phyloP scores from a whole-genome alignment of 1,140 invertebrate genomes.

The Hylaeus anthracinus region DNA sequence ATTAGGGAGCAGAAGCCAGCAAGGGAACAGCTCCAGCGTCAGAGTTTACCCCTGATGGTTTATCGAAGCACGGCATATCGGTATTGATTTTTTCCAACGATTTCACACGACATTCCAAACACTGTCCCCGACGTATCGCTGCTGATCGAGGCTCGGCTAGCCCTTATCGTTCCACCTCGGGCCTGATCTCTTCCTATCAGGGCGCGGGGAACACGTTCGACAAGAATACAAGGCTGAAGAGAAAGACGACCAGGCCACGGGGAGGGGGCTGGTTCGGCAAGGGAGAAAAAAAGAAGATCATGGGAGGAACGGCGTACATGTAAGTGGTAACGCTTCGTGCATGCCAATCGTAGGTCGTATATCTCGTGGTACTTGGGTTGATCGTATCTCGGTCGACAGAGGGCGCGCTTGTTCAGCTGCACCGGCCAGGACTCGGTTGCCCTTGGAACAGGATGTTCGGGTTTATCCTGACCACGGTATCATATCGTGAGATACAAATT shows the following conservation, averaged over 20 bases:
- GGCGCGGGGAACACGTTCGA: constrained; percentile 51
- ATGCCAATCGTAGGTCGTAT: constrained; percentile 71
- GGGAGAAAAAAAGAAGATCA: constrained; percentile 25
- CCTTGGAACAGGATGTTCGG: constrained; percentile 60
- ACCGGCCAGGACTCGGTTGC: constrained; percentile 34
- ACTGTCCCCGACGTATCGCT: constrained; percentile 30
- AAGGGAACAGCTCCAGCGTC: neutral
- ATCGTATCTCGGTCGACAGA: constrained; percentile 66
- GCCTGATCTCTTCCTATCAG: constrained; percentile 45
- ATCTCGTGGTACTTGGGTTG: constrained; percentile 65
- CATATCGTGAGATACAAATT: constrained; percentile 69
- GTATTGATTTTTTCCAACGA: constrained; percentile 41
- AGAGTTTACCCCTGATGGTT: neutral
- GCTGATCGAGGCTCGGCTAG: constrained; percentile 18
- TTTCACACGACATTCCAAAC: constrained; percentile 43
- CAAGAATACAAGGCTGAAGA: constrained; percentile 33
- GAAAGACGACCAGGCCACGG: neutral
- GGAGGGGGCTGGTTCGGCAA: neutral
- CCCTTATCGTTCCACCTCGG: constrained; percentile 18
- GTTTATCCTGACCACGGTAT: constrained; percentile 57
- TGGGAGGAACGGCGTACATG: constrained; percentile 58
- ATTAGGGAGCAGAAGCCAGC: neutral
- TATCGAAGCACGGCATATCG: constrained; percentile 19
- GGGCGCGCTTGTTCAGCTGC: constrained; percentile 52
- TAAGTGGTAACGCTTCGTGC: constrained; percentile 69